Base-by-base conservation (phyloP, 2,888 invertebrate genomes). In the Cheilosia vulpina region DNA sequence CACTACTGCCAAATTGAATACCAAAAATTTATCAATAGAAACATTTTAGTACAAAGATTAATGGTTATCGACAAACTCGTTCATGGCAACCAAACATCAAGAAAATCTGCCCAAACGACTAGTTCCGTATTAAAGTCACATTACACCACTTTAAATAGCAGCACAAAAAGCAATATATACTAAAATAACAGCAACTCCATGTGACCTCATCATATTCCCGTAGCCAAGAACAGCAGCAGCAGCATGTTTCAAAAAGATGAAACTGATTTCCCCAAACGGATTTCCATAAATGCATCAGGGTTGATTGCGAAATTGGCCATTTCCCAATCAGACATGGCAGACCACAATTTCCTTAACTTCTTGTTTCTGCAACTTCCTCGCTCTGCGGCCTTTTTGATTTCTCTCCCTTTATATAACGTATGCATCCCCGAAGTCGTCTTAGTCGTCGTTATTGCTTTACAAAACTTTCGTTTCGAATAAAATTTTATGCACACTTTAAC, bases 301-400 rank as follows among this genome's bases (percentile, higher is more conserved):
- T 63, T 85, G 85, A 85, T 85, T 85, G 76, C 72, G 31, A 77
- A 85, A 85, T 85, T 85, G 85, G 85, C 85, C 85, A 85, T 81
- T 85, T 85, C 85, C 85, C 85, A 85, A 85, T 85, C 81, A 85
- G 81, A 81, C 53, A 85, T 72, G 71, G 66, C 76, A 85, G 76
- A 85, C 85, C 85, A 62, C 81, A 85, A 81, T 77, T 85, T 85
- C 85, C 85, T 76, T 47, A 72, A 77, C 66, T 68, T 76, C 73
- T 63, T 60, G 76, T 76, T 66, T 43, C 66, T 62, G 41, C 15
- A 7, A 52, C 41, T 68, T 66, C 58, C 58, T 53, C 53, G 19
- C 31, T 60, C 57, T 34, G 34, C n/a, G n/a, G 5, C 41, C n/a
- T 53, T 19, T 72, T 58, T 34, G 15, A 38, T 66, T 60, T 62